Evolutionary conservation across 2,888 invertebrate genomes (phyloP), one percentile per base, ranked within the genome.

Genomic region (Lasius platythorax): DNA sequence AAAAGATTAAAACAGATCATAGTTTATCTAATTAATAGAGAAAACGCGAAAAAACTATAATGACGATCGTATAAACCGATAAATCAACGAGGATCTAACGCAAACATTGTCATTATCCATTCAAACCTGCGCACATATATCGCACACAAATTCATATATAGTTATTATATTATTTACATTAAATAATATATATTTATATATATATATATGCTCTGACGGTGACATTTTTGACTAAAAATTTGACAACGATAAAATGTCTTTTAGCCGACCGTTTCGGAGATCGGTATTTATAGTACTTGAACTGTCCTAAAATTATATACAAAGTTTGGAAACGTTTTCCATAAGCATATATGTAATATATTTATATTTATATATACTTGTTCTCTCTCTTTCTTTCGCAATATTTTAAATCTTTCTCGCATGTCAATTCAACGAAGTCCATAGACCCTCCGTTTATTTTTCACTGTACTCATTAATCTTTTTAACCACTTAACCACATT

Each of bases 271-370:
- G 23, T 53, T 74, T 78, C 43, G 83, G 81, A 82, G 83, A 86
- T 86, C 87, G 85, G 68, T 85, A 73, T 75, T 88, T 75, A n/a
- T 53, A 68, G 64, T 85, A 85, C 85, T 82, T 75, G 53, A 75
- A 91, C 75, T 75, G 83, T 89, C 70, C 86, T 89, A 91, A 84
- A 53, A 70, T 91, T 93, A 93, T 93, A 88, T 93, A 93, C 93
- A 93, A 93, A 93, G 93, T 91, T 91, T 89, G 86, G 73, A 90
- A 90, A 89, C 86, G 87, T 88, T 87, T 88, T 86, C 68, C 64
- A 87, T 89, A 87, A 85, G 83, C 53, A 53, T 89, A 89, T 88
- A 89, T 88, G 82, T 78, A 85, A 66, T 84, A 87, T 86, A 81
- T 86, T 85, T 87, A 85, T 86, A 82, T 88, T 83, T 87, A 58